Base-by-base conservation (phyloP, 2,888 invertebrate genomes). In the Drepanosiphum platanoidis region DNA sequence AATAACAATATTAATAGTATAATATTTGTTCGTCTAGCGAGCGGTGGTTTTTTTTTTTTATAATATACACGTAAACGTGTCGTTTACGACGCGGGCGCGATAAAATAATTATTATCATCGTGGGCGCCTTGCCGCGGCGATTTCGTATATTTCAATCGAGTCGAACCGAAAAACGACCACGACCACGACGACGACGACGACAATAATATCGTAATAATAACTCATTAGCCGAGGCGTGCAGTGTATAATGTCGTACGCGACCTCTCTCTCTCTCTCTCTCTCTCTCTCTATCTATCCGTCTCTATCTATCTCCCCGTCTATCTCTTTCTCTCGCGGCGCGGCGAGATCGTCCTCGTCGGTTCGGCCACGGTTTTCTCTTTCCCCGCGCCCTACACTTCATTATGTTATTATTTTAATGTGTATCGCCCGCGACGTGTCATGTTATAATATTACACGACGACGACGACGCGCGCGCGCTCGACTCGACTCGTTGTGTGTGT, bases 1-100 rank as follows among this genome's bases (percentile, higher is more conserved):
- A 52, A 52, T 52, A 18, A 52, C 4, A 1, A 18, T 52, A 52
- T 18, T 18, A 22, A 52, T 9, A 39, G 22, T 52, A 79, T n/a
- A 42, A 80, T 80, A 68, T 80, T 34, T 46, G 64, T 32, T 8
- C 36, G n/a, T 66, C 3, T n/a, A n/a, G n/a, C n/a, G n/a, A n/a
- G n/a, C n/a, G n/a, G n/a, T n/a, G n/a, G n/a, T n/a, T n/a, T n/a
- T n/a, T n/a, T n/a, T n/a, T n/a, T n/a, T n/a, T n/a, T n/a, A n/a
- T n/a, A n/a, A n/a, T n/a, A n/a, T n/a, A n/a, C n/a, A n/a, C n/a
- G n/a, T n/a, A n/a, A n/a, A n/a, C n/a, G n/a, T n/a, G n/a, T n/a
- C n/a, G n/a, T n/a, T n/a, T n/a, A n/a, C n/a, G n/a, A n/a, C 46
- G 46, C 13, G 46, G 46, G 3, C 13, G 46, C 46, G 46, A 11